Conservation (phyloP, 2,113 vertebrate genomes). For the Sigmodon hispidus region DNA sequence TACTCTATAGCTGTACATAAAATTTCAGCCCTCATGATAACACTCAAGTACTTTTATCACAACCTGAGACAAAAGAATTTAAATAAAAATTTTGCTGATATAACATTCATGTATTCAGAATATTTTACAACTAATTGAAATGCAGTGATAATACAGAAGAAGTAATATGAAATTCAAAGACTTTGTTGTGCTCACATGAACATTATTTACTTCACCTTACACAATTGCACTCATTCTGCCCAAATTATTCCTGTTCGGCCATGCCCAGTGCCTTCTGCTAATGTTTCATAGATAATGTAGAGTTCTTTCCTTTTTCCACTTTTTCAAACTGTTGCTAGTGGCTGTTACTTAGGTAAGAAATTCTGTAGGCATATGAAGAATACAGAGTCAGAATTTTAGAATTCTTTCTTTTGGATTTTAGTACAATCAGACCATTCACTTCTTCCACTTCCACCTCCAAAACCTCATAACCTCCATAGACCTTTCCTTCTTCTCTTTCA, state of each 20-base stretch:
- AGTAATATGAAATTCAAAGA: not conserved
- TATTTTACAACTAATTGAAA: conserved; percentile 16
- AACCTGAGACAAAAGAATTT: not conserved
- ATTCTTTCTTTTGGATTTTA: not conserved
- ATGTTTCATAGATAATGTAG: not conserved
- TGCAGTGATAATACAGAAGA: conserved; percentile 20
- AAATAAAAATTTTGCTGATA: not conserved
- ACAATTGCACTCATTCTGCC: not conserved
- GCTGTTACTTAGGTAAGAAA: not conserved
- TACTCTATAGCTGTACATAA: not conserved
- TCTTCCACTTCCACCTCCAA: not conserved
- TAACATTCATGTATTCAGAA: not conserved
- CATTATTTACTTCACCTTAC: not conserved
- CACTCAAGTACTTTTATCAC: not conserved
- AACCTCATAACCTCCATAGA: not conserved
- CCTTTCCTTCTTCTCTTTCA: not conserved
- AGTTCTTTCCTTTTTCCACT: not conserved
- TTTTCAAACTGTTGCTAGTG: conserved; percentile 7
- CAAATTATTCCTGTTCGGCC: not conserved
- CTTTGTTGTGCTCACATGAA: not conserved
- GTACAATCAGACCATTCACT: not conserved
- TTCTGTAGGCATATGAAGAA: not conserved
- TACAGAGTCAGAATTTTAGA: not conserved
- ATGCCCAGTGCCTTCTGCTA: not conserved
- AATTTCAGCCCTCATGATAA: not conserved